phyloP scores from a whole-genome alignment of 1,140 invertebrate genomes.

The Leptinotarsa lineolata region DNA sequence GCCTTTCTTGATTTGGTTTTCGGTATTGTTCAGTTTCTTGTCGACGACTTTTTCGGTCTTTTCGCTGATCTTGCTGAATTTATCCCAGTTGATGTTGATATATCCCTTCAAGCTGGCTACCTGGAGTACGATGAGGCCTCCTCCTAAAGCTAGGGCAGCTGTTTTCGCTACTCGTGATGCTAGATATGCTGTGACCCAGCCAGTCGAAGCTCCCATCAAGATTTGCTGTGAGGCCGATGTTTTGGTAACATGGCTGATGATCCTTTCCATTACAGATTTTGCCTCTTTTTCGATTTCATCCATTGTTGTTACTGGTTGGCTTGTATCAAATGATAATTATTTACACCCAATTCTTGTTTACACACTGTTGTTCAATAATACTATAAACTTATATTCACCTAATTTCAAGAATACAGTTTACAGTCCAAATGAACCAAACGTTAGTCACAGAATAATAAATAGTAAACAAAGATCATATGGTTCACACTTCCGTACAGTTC shows the following conservation, averaged over 20 bases:
- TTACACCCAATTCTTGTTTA: too few relatives aligned
- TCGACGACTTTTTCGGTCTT: conserved; percentile 58
- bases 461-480: too few relatives aligned
- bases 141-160: conserved; percentile 84
- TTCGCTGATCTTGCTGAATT: conserved; percentile 77
- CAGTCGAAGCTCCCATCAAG: conserved; percentile 80
- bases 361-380: too few relatives aligned
- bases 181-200: conserved; percentile 88
- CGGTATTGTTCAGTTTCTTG: conserved; percentile 25
- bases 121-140: conserved; percentile 86
- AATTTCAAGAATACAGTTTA: too few relatives aligned
- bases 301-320: conserved; percentile 25
- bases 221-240: conserved; percentile 86
- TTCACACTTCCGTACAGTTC: too few relatives aligned
- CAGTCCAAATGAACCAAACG: too few relatives aligned
- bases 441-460: too few relatives aligned
- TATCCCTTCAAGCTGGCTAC: conserved; percentile 89
- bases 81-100: conserved; percentile 88
- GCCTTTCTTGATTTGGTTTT: conserved; percentile 24
- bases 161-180: conserved; percentile 91
- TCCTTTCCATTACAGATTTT: conserved; percentile 64
- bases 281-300: conserved; percentile 39
- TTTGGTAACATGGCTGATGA: conserved; percentile 78
- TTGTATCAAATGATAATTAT: not conserved
- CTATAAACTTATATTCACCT: too few relatives aligned